Percentiles rank a stretch among this genome's conserved stretches.
Conservation (phyloP, 2,797 vertebrate species). For the Fistularia commersonii region DNA sequence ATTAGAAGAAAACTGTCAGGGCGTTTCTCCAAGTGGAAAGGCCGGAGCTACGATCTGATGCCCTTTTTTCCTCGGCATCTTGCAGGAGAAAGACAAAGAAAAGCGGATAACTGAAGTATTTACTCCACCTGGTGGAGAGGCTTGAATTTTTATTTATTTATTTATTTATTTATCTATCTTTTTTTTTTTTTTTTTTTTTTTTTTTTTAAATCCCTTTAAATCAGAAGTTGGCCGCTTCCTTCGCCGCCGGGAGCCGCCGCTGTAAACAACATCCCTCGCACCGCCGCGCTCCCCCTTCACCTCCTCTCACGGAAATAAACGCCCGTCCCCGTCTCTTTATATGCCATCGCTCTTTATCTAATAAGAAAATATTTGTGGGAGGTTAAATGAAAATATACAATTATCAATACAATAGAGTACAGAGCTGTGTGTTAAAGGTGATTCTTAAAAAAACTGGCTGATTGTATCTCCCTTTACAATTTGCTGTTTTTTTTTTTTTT, state of each 20-base stretch:
- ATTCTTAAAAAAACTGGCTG: slow-evolving; percentile 64
- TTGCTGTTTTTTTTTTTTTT: no score
- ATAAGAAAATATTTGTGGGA: slow-evolving; percentile 93
- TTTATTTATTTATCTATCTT: no score
- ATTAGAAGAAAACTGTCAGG: background rate
- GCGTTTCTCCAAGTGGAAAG: background rate
- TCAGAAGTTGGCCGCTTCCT: slow-evolving; percentile 38
- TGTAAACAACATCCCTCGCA: slow-evolving; percentile 72
- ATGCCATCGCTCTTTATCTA: slow-evolving; percentile 54
- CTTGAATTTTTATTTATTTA: slow-evolving; percentile 23
- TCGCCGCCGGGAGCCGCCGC: slow-evolving; percentile 47
- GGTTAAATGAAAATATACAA: slow-evolving; percentile 87
- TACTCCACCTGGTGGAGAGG: slow-evolving; percentile 40
- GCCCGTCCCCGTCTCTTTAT: slow-evolving; percentile 39
- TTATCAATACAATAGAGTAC: slow-evolving; percentile 76
- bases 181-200: no score
- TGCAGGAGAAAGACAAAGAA: slow-evolving; percentile 5
- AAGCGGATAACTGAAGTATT: slow-evolving; percentile 27
- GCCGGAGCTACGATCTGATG: no score
- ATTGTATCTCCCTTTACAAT: slow-evolving; percentile 75
- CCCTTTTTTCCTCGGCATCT: no score
- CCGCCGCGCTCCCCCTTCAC: slow-evolving; percentile 22
- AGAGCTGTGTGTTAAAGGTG: slow-evolving; percentile 70
- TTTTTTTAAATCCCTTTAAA: no score
- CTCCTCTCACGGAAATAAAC: slow-evolving; percentile 27